Conservation (phyloP, 2,888 invertebrate species). For the Eristalinus sepulchralis region DNA sequence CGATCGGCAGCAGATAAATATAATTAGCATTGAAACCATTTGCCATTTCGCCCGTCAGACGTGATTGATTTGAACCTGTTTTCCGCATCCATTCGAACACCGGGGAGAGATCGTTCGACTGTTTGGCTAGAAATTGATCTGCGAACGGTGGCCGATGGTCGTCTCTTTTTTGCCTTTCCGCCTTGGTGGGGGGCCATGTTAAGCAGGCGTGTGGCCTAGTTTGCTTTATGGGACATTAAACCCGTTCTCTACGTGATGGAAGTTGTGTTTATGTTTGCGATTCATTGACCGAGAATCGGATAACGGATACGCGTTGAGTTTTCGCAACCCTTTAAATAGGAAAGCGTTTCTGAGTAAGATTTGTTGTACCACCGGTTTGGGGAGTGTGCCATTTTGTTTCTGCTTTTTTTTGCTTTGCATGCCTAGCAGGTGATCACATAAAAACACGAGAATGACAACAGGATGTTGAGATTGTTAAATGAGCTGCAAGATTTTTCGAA, state of each 20-base stretch:
- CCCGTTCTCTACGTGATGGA: conserved; percentile 29
- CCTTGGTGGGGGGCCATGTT: conserved; percentile 38
- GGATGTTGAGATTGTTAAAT: not conserved
- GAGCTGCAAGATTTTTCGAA: too few relatives aligned
- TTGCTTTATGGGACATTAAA: conserved; percentile 53
- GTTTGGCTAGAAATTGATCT: not conserved
- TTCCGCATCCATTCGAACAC: conserved; percentile 40
- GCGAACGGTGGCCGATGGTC: not conserved
- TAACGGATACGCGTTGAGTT: conserved; percentile 13
- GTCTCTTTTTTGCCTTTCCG: not conserved
- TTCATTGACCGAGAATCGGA: conserved; percentile 9
- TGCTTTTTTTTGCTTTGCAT: not conserved
- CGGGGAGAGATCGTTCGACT: conserved; percentile 26
- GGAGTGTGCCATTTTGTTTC: too few relatives aligned
- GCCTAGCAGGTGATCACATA: not conserved
- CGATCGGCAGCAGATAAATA: conserved; percentile 33
- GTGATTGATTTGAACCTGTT: conserved; percentile 64
- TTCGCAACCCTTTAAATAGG: conserved; percentile 34
- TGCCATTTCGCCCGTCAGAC: conserved; percentile 55
- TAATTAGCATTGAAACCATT: conserved; percentile 69
- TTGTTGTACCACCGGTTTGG: not conserved
- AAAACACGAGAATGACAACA: not conserved
- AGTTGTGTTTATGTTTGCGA: conserved; percentile 13
- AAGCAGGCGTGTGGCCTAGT: conserved; percentile 40
- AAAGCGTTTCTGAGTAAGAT: conserved; percentile 3